phyloP scores from a whole-genome alignment of 64 coral and sea anemone species.

The Acropora tenuis region DNA sequence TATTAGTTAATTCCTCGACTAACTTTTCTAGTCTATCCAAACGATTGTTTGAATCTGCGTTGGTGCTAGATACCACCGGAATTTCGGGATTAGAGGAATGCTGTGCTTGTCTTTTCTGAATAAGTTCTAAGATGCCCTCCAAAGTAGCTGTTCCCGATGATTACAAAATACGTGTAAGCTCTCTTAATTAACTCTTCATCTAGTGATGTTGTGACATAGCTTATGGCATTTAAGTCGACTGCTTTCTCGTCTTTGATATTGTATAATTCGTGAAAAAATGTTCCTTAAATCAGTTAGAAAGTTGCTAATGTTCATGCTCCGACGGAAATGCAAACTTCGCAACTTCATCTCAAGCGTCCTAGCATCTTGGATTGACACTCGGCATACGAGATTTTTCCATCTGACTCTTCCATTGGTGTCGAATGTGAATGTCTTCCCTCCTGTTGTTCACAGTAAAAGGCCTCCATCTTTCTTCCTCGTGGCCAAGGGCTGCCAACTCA shows the following conservation, averaged over 20 bases:
- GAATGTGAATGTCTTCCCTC: constrained; percentile 20
- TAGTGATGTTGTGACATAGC: constrained; percentile 35
- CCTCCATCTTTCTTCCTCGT: constrained; percentile 8
- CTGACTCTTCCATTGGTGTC: not conserved
- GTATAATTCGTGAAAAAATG: constrained; percentile 45
- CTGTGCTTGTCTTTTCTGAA: not conserved
- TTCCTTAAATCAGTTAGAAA: constrained; percentile 51
- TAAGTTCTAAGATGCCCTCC: no score
- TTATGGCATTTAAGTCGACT: constrained; percentile 35
- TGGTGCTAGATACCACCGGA: not conserved
- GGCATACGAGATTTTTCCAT: no score
- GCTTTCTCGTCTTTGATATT: constrained; percentile 37
- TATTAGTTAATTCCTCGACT: constrained; percentile 35
- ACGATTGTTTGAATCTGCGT: not conserved
- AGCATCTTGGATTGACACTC: not conserved
- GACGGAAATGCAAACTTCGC: constrained; percentile 53
- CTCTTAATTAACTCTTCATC: not conserved
- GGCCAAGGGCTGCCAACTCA: constrained; percentile 36
- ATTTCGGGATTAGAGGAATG: constrained; percentile 3
- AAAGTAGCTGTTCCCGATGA: no score
- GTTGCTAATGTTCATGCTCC: constrained; percentile 20
- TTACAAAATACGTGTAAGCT: no score
- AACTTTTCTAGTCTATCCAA: constrained; percentile 38
- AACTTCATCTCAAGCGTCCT: constrained; percentile 37
- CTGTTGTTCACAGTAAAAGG: constrained; percentile 3